Evolutionary conservation across 2,888 invertebrate species (phyloP), one percentile per base, ranked within the genome.

Genomic region (Ecliptopera silaceata): DNA sequence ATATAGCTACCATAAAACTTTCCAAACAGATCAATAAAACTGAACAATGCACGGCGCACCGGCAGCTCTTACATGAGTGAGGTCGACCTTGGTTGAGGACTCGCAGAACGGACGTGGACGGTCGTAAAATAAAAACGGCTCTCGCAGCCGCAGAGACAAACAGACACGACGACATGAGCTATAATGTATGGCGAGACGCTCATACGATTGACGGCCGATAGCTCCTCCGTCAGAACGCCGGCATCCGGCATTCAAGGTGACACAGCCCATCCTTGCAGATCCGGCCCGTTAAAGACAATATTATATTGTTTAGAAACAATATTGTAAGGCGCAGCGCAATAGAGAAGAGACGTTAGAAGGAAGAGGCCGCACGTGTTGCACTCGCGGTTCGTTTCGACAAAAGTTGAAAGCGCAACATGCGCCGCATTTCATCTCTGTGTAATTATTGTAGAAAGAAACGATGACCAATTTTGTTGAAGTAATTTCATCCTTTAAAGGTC

Each of bases 191-290:
- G 79, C 83, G 75, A 83, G 85, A 81, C 82, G 80, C 79, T 84
- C 78, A 79, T 77, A 81, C 88, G 89, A 91, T 89, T 83, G 89
- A 86, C 88, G 86, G 82, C 74, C 88, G 88, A 89, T 89, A 89
- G 82, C 79, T 87, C 74, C 83, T 82, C 75, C 72, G 77, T 72
- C 86, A 82, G 85, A 82, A 79, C 66, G 77, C 69, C 82, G 84
- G 82, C 86, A 87, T 90, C 90, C 89, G 89, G 88, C 84, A 84
- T 79, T 84, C 89, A 89, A 90, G 89, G 90, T 90, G 89, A 90
- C 86, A 84, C 83, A 66, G 69, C 69, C 80, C 82, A 88, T 89
- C 88, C 85, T 86, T 84, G 84, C 86, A 81, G 83, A 84, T 84
- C 84, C 84, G 82, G 82, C 81, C 63, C 59, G 66, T 66, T 59